Percentiles rank a stretch among this genome's conserved stretches.
phyloP scores from a whole-genome alignment of 1,140 invertebrate species.

The Drosophila triauraria region DNA sequence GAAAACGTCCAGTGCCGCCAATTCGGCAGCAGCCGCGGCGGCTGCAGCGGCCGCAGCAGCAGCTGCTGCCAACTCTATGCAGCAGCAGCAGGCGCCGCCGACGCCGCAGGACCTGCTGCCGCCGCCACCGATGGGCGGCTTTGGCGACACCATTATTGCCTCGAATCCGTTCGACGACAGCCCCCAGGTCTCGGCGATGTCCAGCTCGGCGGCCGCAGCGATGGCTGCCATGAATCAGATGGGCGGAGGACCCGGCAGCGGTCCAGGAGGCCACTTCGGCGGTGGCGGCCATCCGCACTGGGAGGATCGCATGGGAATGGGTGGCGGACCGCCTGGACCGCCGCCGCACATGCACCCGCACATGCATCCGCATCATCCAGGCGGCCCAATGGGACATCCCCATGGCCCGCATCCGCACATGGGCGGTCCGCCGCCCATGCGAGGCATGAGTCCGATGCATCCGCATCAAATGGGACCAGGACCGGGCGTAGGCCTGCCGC shows the following conservation, averaged over 20 bases:
- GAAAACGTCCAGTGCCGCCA: slow-evolving; percentile 88
- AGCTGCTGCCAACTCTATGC: slow-evolving; percentile 85
- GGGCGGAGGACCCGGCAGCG: slow-evolving; percentile 56
- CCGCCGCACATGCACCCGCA: slow-evolving; percentile 83
- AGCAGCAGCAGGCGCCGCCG: slow-evolving; percentile 86
- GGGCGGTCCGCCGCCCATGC: slow-evolving; percentile 88
- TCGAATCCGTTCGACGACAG: slow-evolving; percentile 98
- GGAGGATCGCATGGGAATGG: slow-evolving; percentile 83
- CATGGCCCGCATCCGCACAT: slow-evolving; percentile 85
- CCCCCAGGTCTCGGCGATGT: slow-evolving; percentile 86
- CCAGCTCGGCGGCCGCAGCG: slow-evolving; percentile 85
- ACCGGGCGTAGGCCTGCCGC: slow-evolving; percentile 77
- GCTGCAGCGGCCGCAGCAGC: slow-evolving; percentile 83
- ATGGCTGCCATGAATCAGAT: slow-evolving; percentile 87
- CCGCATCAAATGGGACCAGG: slow-evolving; percentile 81
- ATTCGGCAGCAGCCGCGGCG: slow-evolving; percentile 78
- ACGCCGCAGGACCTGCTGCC: slow-evolving; percentile 91
- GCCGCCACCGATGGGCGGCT: slow-evolving; percentile 93
- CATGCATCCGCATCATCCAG: slow-evolving; percentile 86
- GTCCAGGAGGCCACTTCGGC: slow-evolving; percentile 72
- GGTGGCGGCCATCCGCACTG: slow-evolving; percentile 86
- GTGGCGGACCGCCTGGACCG: slow-evolving; percentile 86
- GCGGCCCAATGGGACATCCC: slow-evolving; percentile 83
- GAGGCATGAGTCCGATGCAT: slow-evolving; percentile 89
- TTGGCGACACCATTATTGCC: slow-evolving; percentile 96